Conservation (phyloP, 2,113 vertebrate species). For the Zosterops borbonicus region DNA sequence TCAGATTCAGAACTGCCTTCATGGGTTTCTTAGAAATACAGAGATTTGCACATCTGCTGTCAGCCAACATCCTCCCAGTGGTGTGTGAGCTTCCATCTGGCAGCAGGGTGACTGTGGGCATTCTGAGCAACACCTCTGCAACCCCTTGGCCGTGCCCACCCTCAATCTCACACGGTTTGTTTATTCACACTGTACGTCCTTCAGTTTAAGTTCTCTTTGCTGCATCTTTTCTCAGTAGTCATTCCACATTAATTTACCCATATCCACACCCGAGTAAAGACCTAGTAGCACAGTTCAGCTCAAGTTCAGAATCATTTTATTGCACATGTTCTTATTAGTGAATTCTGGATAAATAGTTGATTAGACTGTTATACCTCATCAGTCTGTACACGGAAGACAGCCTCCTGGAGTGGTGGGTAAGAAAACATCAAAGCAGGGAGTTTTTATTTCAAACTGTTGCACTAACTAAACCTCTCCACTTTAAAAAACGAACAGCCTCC, state of each 20-base stretch:
- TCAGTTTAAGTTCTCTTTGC: neutral
- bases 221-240: neutral
- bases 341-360: neutral
- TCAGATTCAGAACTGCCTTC: neutral
- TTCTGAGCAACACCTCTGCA: neutral
- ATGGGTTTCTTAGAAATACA: neutral
- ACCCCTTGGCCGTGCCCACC: accelerated
- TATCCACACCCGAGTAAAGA: neutral
- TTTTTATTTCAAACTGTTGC: neutral
- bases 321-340: neutral
- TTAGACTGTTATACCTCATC: neutral
- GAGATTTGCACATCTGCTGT: neutral
- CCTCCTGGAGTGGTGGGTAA: neutral
- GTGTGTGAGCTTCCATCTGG: neutral
- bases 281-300: neutral
- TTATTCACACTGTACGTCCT: neutral
- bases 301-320: neutral
- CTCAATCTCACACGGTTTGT: neutral
- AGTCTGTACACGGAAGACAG: neutral
- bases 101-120: neutral
- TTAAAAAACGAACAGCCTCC: neutral
- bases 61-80: neutral
- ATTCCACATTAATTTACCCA: neutral
- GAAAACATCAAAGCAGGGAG: slow-evolving; percentile 19
- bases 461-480: neutral